phyloP scores from a whole-genome alignment of 2,888 invertebrate species.

The Zeuzera pyrina region DNA sequence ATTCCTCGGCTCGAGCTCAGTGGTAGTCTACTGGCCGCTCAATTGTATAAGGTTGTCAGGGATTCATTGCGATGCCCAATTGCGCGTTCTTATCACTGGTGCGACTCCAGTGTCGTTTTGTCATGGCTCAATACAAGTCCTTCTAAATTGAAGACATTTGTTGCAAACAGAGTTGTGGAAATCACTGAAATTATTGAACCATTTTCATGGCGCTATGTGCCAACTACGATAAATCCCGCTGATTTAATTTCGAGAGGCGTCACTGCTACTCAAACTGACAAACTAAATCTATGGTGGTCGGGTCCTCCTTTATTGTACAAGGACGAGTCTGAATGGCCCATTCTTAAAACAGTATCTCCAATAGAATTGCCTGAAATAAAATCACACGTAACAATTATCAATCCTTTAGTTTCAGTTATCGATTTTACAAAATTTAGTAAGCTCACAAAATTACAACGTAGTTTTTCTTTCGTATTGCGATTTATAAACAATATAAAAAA shows the following conservation, averaged over 20 bases:
- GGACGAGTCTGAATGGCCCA: conserved; percentile 14
- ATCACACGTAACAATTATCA: conserved; percentile 2
- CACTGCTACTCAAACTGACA: not conserved
- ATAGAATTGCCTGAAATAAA: conserved; percentile 12
- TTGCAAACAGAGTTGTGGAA: conserved; percentile 16
- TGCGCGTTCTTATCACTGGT: conserved; percentile 9
- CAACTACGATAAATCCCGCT: conserved; percentile 16
- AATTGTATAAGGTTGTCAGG: conserved; percentile 4
- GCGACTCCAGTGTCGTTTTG: conserved; percentile 18
- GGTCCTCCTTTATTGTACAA: conserved; percentile 13
- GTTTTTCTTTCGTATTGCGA: no score
- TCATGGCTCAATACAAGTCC: conserved; percentile 16
- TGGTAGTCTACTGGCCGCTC: conserved; percentile 17
- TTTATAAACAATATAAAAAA: no score
- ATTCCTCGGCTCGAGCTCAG: conserved; percentile 23
- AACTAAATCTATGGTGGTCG: conserved; percentile 12
- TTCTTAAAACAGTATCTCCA: conserved; percentile 3
- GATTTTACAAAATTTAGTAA: no score
- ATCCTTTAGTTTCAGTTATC: no score
- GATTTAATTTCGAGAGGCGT: conserved; percentile 18
- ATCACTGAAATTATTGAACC: conserved; percentile 13
- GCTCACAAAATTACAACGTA: no score
- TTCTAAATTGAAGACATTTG: conserved; percentile 18
- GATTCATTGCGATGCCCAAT: conserved; percentile 4
- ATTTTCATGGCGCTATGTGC: conserved; percentile 17